Evolutionary conservation across 2,888 invertebrate genomes (phyloP).

Genomic region (Cordylochernes scorpioides): DNA sequence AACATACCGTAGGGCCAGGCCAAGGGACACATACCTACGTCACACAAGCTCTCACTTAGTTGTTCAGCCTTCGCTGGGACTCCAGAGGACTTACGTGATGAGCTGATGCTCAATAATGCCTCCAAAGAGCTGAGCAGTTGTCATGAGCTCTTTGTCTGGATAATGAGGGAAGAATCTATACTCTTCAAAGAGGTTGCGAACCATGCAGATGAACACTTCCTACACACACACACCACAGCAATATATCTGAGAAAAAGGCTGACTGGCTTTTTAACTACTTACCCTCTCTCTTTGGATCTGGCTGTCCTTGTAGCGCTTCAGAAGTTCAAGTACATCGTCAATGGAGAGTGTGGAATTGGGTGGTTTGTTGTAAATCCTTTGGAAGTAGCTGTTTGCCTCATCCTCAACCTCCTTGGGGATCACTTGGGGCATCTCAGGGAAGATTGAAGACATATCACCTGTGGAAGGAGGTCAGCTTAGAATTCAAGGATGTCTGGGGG

Average conservation of each 20-base stretch:
- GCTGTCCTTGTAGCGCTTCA: slow-evolving; percentile 83
- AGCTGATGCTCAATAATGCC: slow-evolving; percentile 86
- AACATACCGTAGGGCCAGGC: slow-evolving; percentile 67
- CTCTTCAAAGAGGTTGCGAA: slow-evolving; percentile 89
- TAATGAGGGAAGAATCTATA: slow-evolving; percentile 96
- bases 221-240: slow-evolving; percentile 2
- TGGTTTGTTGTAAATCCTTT: slow-evolving; percentile 78
- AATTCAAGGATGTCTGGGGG: neutral
- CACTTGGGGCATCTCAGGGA: slow-evolving; percentile 43
- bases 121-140: slow-evolving; percentile 89
- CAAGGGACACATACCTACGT: slow-evolving; percentile 32
- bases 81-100: slow-evolving; percentile 39
- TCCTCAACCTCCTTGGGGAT: slow-evolving; percentile 91
- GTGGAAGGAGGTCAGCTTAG: slow-evolving; percentile 1
- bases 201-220: slow-evolving; percentile 74
- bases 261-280: slow-evolving; percentile 3
- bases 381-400: slow-evolving; percentile 94
- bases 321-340: slow-evolving; percentile 79
- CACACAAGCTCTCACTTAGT: too few relatives aligned
- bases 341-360: slow-evolving; percentile 41
- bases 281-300: slow-evolving; percentile 50
- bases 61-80: too few relatives aligned
- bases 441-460: slow-evolving; percentile 32
- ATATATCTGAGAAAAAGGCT: neutral
- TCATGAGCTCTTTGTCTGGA: slow-evolving; percentile 86